Base-by-base conservation (phyloP, 2,797 vertebrate genomes). In the Coregonus ussuriensis region DNA sequence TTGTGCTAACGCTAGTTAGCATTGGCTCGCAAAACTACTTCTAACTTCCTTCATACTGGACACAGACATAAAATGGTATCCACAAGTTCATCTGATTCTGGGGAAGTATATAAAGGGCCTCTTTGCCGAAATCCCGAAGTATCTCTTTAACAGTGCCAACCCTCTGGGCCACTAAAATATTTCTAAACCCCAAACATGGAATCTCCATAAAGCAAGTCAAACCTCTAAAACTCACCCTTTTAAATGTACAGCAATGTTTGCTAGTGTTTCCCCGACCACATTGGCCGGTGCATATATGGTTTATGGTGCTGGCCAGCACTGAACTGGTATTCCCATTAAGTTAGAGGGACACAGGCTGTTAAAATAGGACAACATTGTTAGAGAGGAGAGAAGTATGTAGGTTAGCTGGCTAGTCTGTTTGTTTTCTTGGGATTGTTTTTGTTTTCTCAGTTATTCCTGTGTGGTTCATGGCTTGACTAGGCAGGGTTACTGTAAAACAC, bases 391-490 rank as follows among this genome's bases (percentile, higher is more conserved):
- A 83, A 74, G 75, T 85, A 84, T 81, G 79, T 74, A 0, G 63
- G 16, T 72, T 84, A 1, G 18, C 54, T 18, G n/a, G 18, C 54
- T 4, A 18, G 54, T 16, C 54, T 72, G 74, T 76, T 80, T 77
- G 73, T 80, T 84, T 77, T 82, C 74, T 81, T 31, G 47, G 5
- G 78, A 79, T 72, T 76, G 72, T 77, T 82, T 76, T 56, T 16
- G 54, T 56, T 6, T 73, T 72, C 74, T 82, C 66, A 37, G 13
- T 63, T n/a, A 54, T 74, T 35, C 9, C 53, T 66, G 72, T 75
- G 77, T 79, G 75, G 47, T 69, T 37, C 16, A 59, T 16, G 16
- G 15, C 54, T 59, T n/a, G 6, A 47, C 7, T 11, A 47, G 41
- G 7, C 9, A 47, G 41, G 41, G 7, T 11, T n/a, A 59, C 54